Conservation (phyloP, 2,888 invertebrate genomes). For the Spodoptera littoralis region DNA sequence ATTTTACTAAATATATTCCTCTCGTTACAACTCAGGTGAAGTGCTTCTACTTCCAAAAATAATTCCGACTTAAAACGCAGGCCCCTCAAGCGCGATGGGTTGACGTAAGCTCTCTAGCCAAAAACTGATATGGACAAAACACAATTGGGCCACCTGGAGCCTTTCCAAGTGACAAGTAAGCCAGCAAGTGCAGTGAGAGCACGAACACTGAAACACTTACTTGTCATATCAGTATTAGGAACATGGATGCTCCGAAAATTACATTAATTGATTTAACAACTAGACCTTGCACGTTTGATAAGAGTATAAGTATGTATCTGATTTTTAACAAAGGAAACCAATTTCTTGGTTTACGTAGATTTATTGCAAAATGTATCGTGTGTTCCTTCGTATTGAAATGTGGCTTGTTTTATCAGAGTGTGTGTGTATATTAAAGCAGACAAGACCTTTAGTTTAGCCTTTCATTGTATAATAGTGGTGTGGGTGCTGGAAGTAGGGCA, state of each 20-base stretch:
- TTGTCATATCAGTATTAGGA: too few species aligned
- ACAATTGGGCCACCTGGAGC: constrained; percentile 50
- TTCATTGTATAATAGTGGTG: constrained; percentile 13
- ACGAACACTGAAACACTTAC: constrained; percentile 1
- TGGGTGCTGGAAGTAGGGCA: constrained; percentile 36
- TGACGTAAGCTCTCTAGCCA: constrained; percentile 17
- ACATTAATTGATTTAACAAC: too few species aligned
- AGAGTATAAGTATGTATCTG: too few species aligned
- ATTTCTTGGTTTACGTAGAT: not conserved
- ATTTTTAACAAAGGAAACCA: too few species aligned
- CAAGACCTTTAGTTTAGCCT: constrained; percentile 25
- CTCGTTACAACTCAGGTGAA: not conserved
- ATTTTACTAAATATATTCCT: too few species aligned
- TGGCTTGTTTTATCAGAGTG: not conserved
- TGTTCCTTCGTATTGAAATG: not conserved
- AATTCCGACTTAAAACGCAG: constrained; percentile 3
- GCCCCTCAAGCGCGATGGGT: not conserved
- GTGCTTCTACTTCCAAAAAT: constrained; percentile 1
- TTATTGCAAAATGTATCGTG: not conserved
- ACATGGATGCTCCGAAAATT: too few species aligned
- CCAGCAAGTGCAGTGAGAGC: constrained; percentile 17
- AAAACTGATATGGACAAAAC: constrained; percentile 32
- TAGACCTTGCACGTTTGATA: too few species aligned
- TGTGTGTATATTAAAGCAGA: constrained; percentile 1
- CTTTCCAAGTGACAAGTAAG: constrained; percentile 35